A percentile compares a stretch with the other conserved stretches of the same genome.
phyloP scores from a whole-genome alignment of 2,797 vertebrate genomes.

The Capromys pilorides region DNA sequence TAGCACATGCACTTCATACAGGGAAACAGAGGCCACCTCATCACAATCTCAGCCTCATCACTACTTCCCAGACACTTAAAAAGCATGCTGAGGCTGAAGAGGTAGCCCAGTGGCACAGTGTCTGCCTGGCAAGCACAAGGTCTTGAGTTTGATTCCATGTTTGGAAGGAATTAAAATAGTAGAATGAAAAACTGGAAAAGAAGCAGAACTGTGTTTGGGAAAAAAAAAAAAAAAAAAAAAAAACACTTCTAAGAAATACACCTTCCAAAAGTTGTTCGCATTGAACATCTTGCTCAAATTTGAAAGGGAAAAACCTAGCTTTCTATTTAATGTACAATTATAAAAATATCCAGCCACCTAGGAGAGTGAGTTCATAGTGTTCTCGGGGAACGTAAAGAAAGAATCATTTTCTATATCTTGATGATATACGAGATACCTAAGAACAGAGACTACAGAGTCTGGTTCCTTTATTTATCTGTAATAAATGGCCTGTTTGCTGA shows the following conservation, averaged over 20 bases:
- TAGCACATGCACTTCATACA: neutral
- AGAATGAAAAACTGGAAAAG: neutral
- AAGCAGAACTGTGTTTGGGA: neutral
- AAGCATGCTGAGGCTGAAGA: neutral
- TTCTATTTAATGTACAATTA: neutral
- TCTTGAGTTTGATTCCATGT: neutral
- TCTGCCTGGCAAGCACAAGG: no score
- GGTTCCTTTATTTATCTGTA: neutral
- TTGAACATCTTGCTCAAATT: neutral
- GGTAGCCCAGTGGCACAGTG: no score
- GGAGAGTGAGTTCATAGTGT: neutral
- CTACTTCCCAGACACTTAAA: neutral
- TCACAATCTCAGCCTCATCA: neutral
- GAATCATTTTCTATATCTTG: neutral
- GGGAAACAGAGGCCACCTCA: neutral
- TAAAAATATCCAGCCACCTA: neutral
- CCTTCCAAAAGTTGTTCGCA: neutral
- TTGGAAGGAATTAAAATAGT: neutral
- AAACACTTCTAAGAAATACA: neutral
- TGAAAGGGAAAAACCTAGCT: neutral
- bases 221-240: no score
- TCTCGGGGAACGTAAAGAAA: neutral
- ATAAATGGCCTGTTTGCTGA: neutral
- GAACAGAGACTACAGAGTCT: neutral
- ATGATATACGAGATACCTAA: neutral